A percentile compares a stretch with the other conserved stretches of the same genome.
phyloP scores from a whole-genome alignment of 1,140 invertebrate species.

The Leptonema lineaticorne region DNA sequence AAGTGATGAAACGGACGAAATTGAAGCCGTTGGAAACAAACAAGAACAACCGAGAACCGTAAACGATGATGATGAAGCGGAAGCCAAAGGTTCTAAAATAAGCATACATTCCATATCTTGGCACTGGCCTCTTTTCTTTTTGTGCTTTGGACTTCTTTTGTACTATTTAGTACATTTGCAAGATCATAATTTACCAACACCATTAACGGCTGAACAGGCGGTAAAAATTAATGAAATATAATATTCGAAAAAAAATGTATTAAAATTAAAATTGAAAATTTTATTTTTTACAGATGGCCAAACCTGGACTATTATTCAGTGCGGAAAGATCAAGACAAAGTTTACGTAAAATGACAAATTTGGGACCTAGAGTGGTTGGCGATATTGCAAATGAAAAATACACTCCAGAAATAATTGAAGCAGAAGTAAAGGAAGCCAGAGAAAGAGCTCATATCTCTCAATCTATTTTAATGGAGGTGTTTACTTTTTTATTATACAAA shows the following conservation, averaged over 20 bases:
- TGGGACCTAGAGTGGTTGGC: constrained; percentile 36
- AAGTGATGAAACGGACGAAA: background rate
- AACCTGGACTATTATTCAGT: constrained; percentile 26
- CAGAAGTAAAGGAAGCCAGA: constrained; percentile 21
- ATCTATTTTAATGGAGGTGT: constrained; percentile 29
- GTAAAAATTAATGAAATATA: background rate
- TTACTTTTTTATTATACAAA: background rate
- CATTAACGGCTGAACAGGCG: background rate
- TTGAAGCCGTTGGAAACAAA: background rate
- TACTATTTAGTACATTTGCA: constrained; percentile 9
- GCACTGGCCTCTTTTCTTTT: background rate
- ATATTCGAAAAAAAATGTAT: background rate
- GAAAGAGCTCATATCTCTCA: constrained; percentile 26
- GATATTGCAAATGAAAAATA: constrained; percentile 24
- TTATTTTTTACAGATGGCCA: background rate
- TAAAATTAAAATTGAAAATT: background rate
- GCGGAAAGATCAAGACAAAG: constrained; percentile 27
- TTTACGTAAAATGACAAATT: constrained; percentile 13
- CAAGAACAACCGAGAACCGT: background rate
- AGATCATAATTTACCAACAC: constrained; percentile 3
- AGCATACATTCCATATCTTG: background rate
- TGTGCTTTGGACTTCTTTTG: background rate
- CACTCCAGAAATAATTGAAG: constrained; percentile 26
- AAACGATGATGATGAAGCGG: background rate
- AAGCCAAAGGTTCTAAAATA: background rate